phyloP scores from a whole-genome alignment of 2,797 vertebrate species.

The Gallinago stenura region DNA sequence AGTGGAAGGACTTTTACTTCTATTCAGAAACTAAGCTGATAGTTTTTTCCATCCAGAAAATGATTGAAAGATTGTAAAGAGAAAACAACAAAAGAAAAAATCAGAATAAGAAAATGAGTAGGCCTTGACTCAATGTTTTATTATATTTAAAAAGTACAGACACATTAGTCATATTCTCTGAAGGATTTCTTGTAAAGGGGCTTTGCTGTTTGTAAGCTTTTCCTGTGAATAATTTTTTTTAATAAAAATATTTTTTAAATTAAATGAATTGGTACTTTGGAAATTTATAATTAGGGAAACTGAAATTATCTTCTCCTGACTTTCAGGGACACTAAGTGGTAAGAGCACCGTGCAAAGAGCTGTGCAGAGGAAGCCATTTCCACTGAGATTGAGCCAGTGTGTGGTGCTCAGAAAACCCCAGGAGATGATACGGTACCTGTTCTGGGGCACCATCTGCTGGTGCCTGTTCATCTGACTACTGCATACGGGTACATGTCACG shows the following conservation, averaged over 20 bases:
- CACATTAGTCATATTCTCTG: constrained; percentile 75
- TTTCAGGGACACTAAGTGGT: neutral
- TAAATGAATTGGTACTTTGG: neutral
- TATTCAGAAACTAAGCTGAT: constrained; percentile 43
- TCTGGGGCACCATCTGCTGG: constrained; percentile 25
- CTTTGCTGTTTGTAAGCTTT: constrained; percentile 52
- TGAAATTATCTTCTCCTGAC: neutral
- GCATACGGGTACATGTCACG: accelerated
- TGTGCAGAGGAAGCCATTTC: neutral
- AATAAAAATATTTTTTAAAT: neutral
- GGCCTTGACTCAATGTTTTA: constrained; percentile 73
- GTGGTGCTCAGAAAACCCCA: neutral
- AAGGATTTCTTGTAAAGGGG: constrained; percentile 77
- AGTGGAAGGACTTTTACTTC: constrained; percentile 69
- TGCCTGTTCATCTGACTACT: neutral
- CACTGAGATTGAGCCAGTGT: neutral
- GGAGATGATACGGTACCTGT: neutral
- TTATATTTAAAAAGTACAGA: constrained; percentile 63
- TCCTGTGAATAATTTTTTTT: neutral
- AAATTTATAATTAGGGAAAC: neutral
- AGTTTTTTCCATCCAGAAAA: constrained; percentile 75
- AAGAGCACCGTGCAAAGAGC: neutral
- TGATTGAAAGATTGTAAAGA: constrained; percentile 64
- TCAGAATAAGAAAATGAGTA: constrained; percentile 71
- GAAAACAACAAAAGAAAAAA: constrained; percentile 71